Percentiles rank a stretch among this genome's conserved stretches.
Conservation (phyloP, 2,888 invertebrate genomes). For the Sesia bembeciformis region DNA sequence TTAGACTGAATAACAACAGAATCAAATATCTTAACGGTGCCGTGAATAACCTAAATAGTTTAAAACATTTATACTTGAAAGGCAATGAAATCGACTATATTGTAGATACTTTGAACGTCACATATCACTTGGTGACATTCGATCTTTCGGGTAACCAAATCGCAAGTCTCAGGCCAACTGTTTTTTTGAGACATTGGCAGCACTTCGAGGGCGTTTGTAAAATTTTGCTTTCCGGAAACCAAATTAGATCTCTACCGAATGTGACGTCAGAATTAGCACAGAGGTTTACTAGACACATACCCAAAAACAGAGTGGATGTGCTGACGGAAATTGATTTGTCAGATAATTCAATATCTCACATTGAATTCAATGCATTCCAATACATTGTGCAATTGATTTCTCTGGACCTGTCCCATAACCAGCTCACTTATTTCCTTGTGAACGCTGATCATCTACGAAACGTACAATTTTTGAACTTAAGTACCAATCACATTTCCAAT, state of each 20-base stretch:
- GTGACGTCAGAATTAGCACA: slow-evolving; percentile 27
- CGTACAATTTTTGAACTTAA: slow-evolving; percentile 47
- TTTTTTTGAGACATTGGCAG: slow-evolving; percentile 51
- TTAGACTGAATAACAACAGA: slow-evolving; percentile 37
- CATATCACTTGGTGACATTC: slow-evolving; percentile 52
- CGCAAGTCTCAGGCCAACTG: slow-evolving; percentile 30
- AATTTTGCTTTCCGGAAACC: slow-evolving; percentile 49
- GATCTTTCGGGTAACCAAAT: slow-evolving; percentile 52
- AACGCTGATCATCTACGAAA: slow-evolving; percentile 35
- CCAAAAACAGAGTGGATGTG: slow-evolving; percentile 22
- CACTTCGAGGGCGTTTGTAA: slow-evolving; percentile 43
- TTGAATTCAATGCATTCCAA: slow-evolving; percentile 51
- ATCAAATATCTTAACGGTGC: slow-evolving; percentile 44
- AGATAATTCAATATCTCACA: slow-evolving; percentile 36
- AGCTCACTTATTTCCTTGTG: slow-evolving; percentile 34
- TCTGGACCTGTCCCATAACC: slow-evolving; percentile 48
- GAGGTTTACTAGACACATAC: slow-evolving; percentile 22
- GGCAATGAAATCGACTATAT: slow-evolving; percentile 45
- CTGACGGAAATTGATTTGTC: slow-evolving; percentile 51
- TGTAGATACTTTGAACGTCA: slow-evolving; percentile 40
- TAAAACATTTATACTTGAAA: slow-evolving; percentile 46
- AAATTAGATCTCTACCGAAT: slow-evolving; percentile 37
- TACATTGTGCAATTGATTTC: slow-evolving; percentile 33
- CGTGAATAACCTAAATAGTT: slow-evolving; percentile 38
- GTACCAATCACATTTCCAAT: slow-evolving; percentile 34